Evolutionary conservation across 2,888 invertebrate genomes (phyloP), one percentile per base, ranked within the genome.

Genomic region (Stenoptilia bipunctidactyla): DNA sequence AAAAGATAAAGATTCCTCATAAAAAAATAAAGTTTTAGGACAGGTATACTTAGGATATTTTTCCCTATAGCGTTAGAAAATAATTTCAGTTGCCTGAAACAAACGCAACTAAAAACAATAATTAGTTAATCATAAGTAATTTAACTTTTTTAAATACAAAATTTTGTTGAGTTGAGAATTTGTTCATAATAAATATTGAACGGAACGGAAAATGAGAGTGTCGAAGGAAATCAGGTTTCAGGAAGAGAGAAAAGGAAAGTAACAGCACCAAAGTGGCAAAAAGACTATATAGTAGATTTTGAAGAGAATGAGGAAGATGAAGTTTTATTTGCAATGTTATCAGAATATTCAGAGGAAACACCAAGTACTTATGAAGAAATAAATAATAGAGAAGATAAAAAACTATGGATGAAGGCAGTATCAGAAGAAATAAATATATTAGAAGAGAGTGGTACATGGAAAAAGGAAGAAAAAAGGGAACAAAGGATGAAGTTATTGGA

Each of bases 401-500:
- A 39, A 6, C 2, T 35, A 2, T 48, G 46, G 48, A 13, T 20
- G 10, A 39, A 38, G 25, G 48, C 48, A 12, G 15, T 48, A 15
- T 1, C 15, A 34, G 49, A 45, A 35, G 44, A 49, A 40, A n/a
- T 46, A 12, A 40, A 46, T 27, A 39, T 44, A 15, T 40, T 46
- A 37, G 12, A 42, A 36, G 46, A 45, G 27, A 47, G 37, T 34
- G 40, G 45, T 20, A 45, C 46, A n/a, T 47, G 35, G 37, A 34
- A 44, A 37, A 20, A 20, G 20, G 25, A 37, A 9, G 41, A 43
- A 13, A 36, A 25, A 8, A 13, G 13, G 30, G 40, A 43, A 39
- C n/a, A 46, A 33, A 14, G 42, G 33, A 15, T n/a, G 12, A 46
- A 42, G 33, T 15, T 45, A 27, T n/a, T 45, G 8, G 45, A 47